Evolutionary conservation across 2,113 vertebrate species (phyloP), one percentile per base, ranked within the genome.

Genomic region (Myrmecobius fasciatus): DNA sequence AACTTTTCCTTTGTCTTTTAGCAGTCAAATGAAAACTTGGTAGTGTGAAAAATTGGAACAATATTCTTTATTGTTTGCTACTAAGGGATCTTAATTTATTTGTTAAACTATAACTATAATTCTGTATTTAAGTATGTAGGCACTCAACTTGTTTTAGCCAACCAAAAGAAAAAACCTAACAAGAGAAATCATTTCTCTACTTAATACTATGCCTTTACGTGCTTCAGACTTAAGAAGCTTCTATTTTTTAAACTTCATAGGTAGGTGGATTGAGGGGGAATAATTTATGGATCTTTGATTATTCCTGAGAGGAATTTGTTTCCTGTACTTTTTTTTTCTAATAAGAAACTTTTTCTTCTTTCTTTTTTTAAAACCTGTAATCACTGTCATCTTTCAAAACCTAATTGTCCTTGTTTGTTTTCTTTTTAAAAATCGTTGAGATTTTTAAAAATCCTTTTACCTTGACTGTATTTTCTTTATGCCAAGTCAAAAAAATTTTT

Each of bases 91-190:
- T 90, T 91, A 95, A 54, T 95, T 89, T 14, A 51, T 92, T 94
- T 96, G 91, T 91, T 93, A 97, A 97, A 94, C n/a, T 88, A 90
- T 95, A 97, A 92, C 53, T 91, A 17, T 92, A n/a, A 90, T 43
- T 89, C 52, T 94, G 51, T 54, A 92, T 95, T 96, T 91, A 48
- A 89, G 56, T 93, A 43, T 92, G 25, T 7, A 22, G 93, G 89
- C 47, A 91, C 31, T 93, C 14, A 47, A n/a, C 92, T 92, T 36
- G 89, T 92, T 49, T 96, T 94, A 28, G 26, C 48, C 92, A 56
- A 96, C 31, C 91, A 43, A 93, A 75, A 89, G 48, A 92, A 53
- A 92, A 88, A 60, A 88, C n/a, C 88, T 95, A 9, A 54, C 48
- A 24, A 22, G 9, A 67, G 20, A 46, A 90, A 88, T 0, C 48